Base-by-base conservation (phyloP, 2,113 vertebrate species). In the Symphodus melops region DNA sequence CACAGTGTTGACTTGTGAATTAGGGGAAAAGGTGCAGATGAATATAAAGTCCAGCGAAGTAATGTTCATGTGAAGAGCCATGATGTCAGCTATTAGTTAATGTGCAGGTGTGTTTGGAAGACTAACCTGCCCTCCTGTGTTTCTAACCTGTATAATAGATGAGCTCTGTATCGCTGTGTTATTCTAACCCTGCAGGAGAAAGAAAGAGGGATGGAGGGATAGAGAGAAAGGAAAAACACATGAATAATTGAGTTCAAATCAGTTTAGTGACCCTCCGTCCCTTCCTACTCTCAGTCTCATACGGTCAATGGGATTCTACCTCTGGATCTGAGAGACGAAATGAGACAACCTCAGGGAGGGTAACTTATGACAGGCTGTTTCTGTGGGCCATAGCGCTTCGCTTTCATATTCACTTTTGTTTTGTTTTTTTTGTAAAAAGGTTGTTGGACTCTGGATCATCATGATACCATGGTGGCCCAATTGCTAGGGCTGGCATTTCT, bases 381-480 rank as follows among this genome's bases (percentile, higher is more conserved):
- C 17, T 33, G 49, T 63, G 19, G 46, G 11, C 9, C 0, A 8
- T 9, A 19, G 7, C 13, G 51, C 53, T 10, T 20, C 1, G 3
- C 75, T 25, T 67, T 55, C 9, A 25, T 70, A 23, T 60, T 6
- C 17, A 9, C 20, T 14, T 16, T 33, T 44, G 61, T 63, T 63
- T 17, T 19, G 68, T 44, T 64, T 63, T 63, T 17, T 19, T 66
- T 48, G 8, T 67, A 64, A 84, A 77, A 23, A 63, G 21, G 37
- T 66, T 66, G 74, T 62, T 66, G 75, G 82, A 89, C 63, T 65
- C 11, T 33, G 46, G 77, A 85, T 86, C 89, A 91, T 88, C 84
- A 92, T 92, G 91, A 84, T 92, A 92, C 64, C 87, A 92, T 92
- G 91, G 88, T 91, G 86, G 87, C 74, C 78, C 75, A 48, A 85